phyloP scores from a whole-genome alignment of 2,888 invertebrate genomes.

The Stenurella melanura region DNA sequence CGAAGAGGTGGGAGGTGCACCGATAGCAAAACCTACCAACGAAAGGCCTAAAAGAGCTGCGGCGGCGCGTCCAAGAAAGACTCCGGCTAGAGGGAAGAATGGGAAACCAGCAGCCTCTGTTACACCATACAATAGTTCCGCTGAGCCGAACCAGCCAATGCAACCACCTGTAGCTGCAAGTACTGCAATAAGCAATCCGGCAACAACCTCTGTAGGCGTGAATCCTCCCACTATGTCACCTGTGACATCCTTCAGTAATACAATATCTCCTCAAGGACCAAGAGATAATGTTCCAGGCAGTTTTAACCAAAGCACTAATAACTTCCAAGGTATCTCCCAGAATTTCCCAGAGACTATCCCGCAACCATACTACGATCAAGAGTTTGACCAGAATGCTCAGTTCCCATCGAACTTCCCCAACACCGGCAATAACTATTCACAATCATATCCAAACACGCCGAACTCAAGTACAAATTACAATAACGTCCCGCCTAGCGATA shows the following conservation, averaged over 20 bases:
- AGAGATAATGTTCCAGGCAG: conserved; percentile 42
- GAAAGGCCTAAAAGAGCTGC: conserved; percentile 65
- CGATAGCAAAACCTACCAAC: conserved; percentile 66
- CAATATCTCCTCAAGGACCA: conserved; percentile 49
- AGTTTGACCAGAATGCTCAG: conserved; percentile 60
- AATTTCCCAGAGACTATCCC: conserved; percentile 58
- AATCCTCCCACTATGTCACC: conserved; percentile 45
- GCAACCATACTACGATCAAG: conserved; percentile 58
- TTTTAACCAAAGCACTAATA: conserved; percentile 52
- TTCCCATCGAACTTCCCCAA: conserved; percentile 57
- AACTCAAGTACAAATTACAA: conserved; percentile 48
- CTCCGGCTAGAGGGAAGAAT: conserved; percentile 70
- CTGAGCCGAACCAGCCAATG: conserved; percentile 50
- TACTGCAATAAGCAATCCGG: conserved; percentile 28
- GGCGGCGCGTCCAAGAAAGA: conserved; percentile 70
- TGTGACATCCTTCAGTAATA: conserved; percentile 52
- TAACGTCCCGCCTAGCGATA: conserved; percentile 35
- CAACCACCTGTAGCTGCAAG: conserved; percentile 41
- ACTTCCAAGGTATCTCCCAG: conserved; percentile 57
- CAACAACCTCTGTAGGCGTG: conserved; percentile 5
- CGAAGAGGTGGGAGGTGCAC: conserved; percentile 79
- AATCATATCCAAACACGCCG: conserved; percentile 52
- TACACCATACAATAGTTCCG: conserved; percentile 71
- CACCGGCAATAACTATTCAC: conserved; percentile 53
- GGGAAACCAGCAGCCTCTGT: conserved; percentile 76